A percentile compares a stretch with the other conserved stretches of the same genome.
phyloP scores from a whole-genome alignment of 2,888 invertebrate species.

The Gnatocerus cornutus region DNA sequence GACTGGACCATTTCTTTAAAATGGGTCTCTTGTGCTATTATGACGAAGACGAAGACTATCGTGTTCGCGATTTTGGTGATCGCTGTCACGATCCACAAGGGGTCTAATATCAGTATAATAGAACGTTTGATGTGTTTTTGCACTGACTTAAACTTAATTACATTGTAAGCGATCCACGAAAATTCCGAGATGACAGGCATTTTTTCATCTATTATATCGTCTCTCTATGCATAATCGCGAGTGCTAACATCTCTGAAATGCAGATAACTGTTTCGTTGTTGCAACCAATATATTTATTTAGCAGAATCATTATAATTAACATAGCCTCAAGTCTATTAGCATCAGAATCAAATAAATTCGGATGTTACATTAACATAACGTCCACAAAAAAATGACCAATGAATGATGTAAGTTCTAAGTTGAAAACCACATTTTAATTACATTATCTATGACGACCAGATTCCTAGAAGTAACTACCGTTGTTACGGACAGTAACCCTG shows the following conservation, averaged over 20 bases:
- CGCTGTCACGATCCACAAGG: constrained; percentile 24
- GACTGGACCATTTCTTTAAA: constrained; percentile 31
- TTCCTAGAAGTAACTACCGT: constrained; percentile 16
- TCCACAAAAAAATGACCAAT: constrained; percentile 6
- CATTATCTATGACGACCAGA: constrained; percentile 7
- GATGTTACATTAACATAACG: constrained; percentile 3
- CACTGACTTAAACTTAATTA: constrained; percentile 13
- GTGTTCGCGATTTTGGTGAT: constrained; percentile 18
- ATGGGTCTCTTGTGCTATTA: constrained; percentile 31
- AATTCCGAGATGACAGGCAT: constrained; percentile 2
- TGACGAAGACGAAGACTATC: constrained; percentile 16
- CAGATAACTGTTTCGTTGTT: constrained; percentile 30
- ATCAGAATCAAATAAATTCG: constrained; percentile 33
- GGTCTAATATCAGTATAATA: constrained; percentile 10
- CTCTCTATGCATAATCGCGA: background rate
- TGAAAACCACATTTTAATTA: constrained; percentile 23
- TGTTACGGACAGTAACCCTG: constrained; percentile 13
- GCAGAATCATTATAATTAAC: constrained; percentile 29
- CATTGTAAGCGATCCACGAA: constrained; percentile 1
- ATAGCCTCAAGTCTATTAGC: constrained; percentile 23
- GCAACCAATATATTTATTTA: constrained; percentile 23
- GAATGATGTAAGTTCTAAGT: constrained; percentile 19
- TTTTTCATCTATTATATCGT: constrained; percentile 1
- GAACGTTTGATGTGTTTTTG: constrained; percentile 8
- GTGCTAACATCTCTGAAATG: constrained; percentile 15